Conservation (phyloP, 2,113 vertebrate genomes). For the Sinocyclocheilus anshuiensis region DNA sequence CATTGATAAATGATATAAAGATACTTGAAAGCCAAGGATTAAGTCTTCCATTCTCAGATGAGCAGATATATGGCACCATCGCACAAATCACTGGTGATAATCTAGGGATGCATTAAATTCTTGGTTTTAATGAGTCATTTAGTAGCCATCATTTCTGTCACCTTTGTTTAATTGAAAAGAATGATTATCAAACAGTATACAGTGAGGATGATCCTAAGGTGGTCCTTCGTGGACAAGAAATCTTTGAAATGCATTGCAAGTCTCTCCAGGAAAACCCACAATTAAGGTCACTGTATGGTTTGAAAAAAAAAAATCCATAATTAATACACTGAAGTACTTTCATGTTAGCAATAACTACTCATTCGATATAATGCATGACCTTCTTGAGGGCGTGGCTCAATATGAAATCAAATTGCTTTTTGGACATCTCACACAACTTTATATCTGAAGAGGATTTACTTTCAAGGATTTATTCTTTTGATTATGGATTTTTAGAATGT, state of each 20-base stretch:
- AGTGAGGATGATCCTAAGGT: conserved; percentile 50
- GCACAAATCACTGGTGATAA: no score
- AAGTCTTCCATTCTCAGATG: conserved; percentile 19
- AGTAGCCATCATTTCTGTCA: conserved; percentile 15
- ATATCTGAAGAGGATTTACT: conserved; percentile 46
- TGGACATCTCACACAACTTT: conserved; percentile 49
- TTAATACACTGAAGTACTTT: not conserved
- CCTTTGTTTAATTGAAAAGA: not conserved
- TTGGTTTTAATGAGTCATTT: conserved; percentile 17
- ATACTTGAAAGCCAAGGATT: not conserved
- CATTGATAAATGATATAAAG: conserved; percentile 9
- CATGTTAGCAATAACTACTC: conserved; percentile 30
- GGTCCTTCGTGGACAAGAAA: conserved; percentile 46
- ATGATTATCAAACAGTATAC: conserved; percentile 47
- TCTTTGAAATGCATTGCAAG: conserved; percentile 52
- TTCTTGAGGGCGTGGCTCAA: conserved; percentile 45
- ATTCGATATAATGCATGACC: conserved; percentile 51
- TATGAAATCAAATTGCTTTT: conserved; percentile 55
- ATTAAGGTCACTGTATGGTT: conserved; percentile 47
- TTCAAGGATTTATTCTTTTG: conserved; percentile 14
- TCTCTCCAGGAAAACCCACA: conserved; percentile 51
- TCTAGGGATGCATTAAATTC: not conserved
- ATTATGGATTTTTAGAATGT: not conserved
- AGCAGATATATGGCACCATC: not conserved
- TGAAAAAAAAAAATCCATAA: not conserved